Conservation (phyloP, 2,888 invertebrate genomes). For the Agonopterix alstromeriana region DNA sequence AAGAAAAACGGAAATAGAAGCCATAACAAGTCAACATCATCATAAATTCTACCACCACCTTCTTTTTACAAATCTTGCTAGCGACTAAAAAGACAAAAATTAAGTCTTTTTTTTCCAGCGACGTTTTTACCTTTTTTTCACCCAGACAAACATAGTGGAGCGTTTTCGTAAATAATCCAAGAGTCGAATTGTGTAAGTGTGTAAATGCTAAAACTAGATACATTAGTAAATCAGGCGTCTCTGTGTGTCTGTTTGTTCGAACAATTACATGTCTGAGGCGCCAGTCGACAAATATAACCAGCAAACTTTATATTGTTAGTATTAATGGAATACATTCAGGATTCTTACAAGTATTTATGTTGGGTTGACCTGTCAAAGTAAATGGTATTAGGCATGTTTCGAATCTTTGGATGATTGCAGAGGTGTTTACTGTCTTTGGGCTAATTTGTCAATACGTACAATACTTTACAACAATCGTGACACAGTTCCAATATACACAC, state of each 20-base stretch:
- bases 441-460: too few relatives aligned
- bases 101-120: background rate
- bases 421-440: too few relatives aligned
- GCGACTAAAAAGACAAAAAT: too few relatives aligned
- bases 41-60: too few relatives aligned
- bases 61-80: too few relatives aligned
- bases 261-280: constrained; percentile 67
- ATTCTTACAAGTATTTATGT: constrained; percentile 1
- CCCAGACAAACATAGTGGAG: background rate
- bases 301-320: constrained; percentile 33
- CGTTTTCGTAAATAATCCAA: constrained; percentile 23
- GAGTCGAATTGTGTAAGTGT: constrained; percentile 17
- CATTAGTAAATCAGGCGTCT: constrained; percentile 64
- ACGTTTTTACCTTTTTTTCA: background rate
- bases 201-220: constrained; percentile 66
- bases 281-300: constrained; percentile 61
- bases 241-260: constrained; percentile 54
- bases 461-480: too few relatives aligned
- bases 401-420: too few relatives aligned
- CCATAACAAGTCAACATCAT: too few relatives aligned
- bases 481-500: too few relatives aligned
- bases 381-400: background rate
- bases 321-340: constrained; percentile 20
- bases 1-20: too few relatives aligned
- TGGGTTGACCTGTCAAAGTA: constrained; percentile 8